Evolutionary conservation across 2,113 vertebrate genomes (phyloP), one percentile per base, ranked within the genome.

Genomic region (Mesoclemmys tuberculata): DNA sequence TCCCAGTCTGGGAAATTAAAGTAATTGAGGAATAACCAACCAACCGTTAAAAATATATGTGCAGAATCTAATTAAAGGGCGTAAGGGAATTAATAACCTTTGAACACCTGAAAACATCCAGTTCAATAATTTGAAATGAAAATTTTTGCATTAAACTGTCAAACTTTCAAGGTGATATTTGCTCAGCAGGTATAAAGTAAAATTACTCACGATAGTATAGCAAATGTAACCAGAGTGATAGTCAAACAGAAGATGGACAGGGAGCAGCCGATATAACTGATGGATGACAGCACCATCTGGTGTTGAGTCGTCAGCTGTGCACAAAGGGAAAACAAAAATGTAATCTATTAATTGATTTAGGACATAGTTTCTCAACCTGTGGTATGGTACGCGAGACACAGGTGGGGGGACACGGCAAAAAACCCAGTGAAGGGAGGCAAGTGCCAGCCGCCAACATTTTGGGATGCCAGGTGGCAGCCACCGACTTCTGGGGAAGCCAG

Each of bases 221-320:
- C 99, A 83, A 99, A 99, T 27, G 99, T 99, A 97, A 98, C 98
- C 95, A 99, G 98, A 0, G 99, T 99, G 98, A 99, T 98, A 27
- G 97, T 96, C 96, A 99, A 97, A 95, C 99, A 99, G 97, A 99
- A 97, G 97, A 99, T 99, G 27, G 99, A 99, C 91, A 99, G 97
- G 1, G 99, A 99, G 31, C 99, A 99, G 96, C 99, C 99, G 1
- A 99, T 56, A 80, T 99, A 99, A 96, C 99, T 99, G 93, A 99
- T 99, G 98, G 99, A 98, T 68, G 99, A 99, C 64, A 99, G 99
- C 85, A 99, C 99, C 99, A 99, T 98, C 99, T 98, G 98, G 99
- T 99, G 99, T 97, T 96, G 98, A 0, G 29, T 96, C 0, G 98
- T 85, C 82, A 99, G 98, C 99, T 99, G 98, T 87, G 93, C 58